A percentile compares a stretch with the other conserved stretches of the same genome.
These are phyloP conservation scores for Cryptoprocta ferox DNA, from an alignment of 2,797 vertebrate genomes.

Conservation along the genomic window DNA sequence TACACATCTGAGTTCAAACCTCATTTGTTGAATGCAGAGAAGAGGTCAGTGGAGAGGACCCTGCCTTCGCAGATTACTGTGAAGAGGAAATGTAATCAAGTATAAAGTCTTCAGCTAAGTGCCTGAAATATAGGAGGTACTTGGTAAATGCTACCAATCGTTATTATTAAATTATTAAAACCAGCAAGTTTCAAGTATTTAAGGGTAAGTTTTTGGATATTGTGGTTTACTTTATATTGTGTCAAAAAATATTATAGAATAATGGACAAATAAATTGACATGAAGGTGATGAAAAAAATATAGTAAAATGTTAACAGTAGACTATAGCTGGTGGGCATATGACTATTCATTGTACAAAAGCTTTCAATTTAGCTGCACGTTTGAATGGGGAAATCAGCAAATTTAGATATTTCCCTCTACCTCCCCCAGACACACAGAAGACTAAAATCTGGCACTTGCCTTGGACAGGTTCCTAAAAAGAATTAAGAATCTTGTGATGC, in stretches of 20 bases:
- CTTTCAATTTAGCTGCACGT: neutral
- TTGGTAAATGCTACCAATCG: neutral
- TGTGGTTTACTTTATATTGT: neutral
- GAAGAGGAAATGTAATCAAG: neutral
- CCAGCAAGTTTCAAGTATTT: neutral
- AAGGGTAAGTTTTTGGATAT: neutral
- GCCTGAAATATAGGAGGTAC: neutral
- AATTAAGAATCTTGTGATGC: neutral
- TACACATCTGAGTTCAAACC: neutral
- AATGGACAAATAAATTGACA: neutral
- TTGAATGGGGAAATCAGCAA: neutral
- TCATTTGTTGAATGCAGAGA: neutral
- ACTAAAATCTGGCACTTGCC: neutral
- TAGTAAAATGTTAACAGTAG: neutral
- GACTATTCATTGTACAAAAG: neutral
- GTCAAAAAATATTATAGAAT: neutral
- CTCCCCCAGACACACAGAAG: neutral
- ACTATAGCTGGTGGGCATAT: neutral
- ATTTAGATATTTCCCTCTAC: neutral
- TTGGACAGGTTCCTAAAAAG: neutral
- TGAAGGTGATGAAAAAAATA: neutral
- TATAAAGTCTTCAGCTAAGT: neutral
- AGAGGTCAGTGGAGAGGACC: neutral
- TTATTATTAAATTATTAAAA: neutral
- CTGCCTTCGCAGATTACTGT: neutral